phyloP scores from a whole-genome alignment of 2,888 invertebrate species.

The Carpatolechia fugitivella region DNA sequence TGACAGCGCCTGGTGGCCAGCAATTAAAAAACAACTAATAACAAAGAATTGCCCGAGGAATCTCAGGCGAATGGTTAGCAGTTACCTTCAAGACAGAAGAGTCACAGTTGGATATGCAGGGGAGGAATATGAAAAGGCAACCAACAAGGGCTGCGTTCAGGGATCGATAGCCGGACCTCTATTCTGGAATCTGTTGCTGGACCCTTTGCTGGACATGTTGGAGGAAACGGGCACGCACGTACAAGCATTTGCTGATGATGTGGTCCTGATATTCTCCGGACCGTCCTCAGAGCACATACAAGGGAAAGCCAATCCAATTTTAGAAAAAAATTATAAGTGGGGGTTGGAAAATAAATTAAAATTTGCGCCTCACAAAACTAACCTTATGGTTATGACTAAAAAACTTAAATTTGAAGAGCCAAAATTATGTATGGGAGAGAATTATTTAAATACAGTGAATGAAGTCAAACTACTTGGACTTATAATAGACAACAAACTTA shows the following conservation, averaged over 20 bases:
- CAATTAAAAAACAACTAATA: too few species aligned
- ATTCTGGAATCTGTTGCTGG: too few species aligned
- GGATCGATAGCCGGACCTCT: too few species aligned
- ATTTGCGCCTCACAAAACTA: background rate
- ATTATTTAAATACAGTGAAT: too few species aligned
- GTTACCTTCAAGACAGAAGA: too few species aligned
- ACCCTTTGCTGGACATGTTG: background rate
- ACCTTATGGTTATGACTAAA: background rate
- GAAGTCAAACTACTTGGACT: conserved; percentile 22
- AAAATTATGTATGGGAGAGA: background rate
- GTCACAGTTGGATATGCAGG: too few species aligned
- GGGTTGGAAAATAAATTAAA: background rate
- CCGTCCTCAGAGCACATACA: background rate
- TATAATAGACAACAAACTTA: conserved; percentile 16
- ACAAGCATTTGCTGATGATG: background rate
- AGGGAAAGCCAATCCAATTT: background rate
- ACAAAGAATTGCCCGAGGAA: too few species aligned
- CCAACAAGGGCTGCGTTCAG: too few species aligned
- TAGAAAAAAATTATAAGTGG: background rate
- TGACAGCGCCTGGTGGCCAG: too few species aligned
- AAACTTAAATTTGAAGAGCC: conserved; percentile 1
- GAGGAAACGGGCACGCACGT: background rate
- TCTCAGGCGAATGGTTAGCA: too few species aligned
- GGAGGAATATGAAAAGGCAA: too few species aligned
- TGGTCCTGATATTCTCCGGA: background rate